phyloP scores from a whole-genome alignment of 53 echinoderm and acorn worm genomes.

The Zoroaster sp. region DNA sequence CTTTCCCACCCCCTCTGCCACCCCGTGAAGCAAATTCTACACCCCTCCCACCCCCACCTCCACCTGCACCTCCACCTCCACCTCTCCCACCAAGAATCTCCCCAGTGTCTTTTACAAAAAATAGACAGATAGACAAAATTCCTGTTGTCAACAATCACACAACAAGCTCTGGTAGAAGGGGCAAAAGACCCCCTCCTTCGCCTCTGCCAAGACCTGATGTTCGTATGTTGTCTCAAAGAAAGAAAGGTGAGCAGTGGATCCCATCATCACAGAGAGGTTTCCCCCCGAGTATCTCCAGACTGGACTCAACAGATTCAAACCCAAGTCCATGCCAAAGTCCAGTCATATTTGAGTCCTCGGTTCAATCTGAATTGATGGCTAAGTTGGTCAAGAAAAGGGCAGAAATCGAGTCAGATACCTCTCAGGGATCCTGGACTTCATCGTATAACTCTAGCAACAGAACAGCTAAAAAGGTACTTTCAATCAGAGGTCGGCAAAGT shows the following conservation, averaged over 20 bases:
- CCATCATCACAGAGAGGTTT: background rate
- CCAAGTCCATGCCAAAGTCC: constrained; percentile 24
- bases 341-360: background rate
- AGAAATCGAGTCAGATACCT: constrained; percentile 15
- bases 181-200: constrained; percentile 12
- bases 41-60: background rate
- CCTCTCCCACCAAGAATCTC: background rate
- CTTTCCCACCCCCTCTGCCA: constrained; percentile 40
- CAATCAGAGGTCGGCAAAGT: background rate
- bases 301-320: constrained; percentile 15
- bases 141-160: background rate
- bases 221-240: constrained; percentile 5
- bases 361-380: constrained; percentile 23
- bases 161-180: background rate
- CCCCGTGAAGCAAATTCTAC: background rate
- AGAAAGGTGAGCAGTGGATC: background rate
- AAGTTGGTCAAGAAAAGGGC: constrained; percentile 15
- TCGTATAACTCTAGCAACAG: constrained; percentile 20
- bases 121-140: background rate
- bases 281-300: background rate
- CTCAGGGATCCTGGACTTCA: constrained; percentile 21
- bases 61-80: background rate
- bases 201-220: constrained; percentile 11
- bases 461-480: background rate
- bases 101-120: background rate